Conservation (phyloP, 2,888 invertebrate genomes). For the Sinelater perroti region DNA sequence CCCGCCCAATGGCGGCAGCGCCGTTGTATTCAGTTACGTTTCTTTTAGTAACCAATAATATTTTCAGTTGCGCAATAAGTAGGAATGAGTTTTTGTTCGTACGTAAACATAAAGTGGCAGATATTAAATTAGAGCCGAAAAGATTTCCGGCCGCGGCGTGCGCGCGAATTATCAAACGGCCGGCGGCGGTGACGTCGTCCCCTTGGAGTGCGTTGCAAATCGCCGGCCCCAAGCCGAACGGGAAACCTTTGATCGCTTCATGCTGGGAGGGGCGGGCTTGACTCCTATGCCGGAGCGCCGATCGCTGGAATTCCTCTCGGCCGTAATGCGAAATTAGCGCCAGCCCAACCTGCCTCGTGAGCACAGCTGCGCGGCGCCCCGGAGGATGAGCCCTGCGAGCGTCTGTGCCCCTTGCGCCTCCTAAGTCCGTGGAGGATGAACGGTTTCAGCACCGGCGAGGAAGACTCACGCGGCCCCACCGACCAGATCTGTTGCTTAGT, state of each 20-base stretch:
- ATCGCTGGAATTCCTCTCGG: constrained; percentile 31
- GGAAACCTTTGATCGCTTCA: constrained; percentile 46
- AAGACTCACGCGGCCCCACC: constrained; percentile 87
- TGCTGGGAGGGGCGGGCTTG: constrained; percentile 41
- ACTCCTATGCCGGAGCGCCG: constrained; percentile 34
- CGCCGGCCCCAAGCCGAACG: too few relatives aligned
- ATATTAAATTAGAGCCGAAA: too few relatives aligned
- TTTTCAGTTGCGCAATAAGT: constrained; percentile 57
- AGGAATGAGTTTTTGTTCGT: constrained; percentile 42
- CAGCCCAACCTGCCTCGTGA: background rate
- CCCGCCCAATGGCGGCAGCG: constrained; percentile 63
- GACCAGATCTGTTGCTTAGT: constrained; percentile 93
- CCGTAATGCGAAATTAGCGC: constrained; percentile 5
- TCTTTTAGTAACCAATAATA: constrained; percentile 63
- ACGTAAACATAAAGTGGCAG: constrained; percentile 41
- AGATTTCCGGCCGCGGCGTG: too few relatives aligned
- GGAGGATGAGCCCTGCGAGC: constrained; percentile 5
- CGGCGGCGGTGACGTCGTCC: too few relatives aligned
- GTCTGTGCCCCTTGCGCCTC: constrained; percentile 11
- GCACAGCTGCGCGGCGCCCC: background rate
- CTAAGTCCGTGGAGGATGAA: constrained; percentile 66
- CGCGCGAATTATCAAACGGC: too few relatives aligned
- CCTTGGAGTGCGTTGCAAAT: too few relatives aligned
- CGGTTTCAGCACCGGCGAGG: constrained; percentile 91
- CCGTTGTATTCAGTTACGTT: constrained; percentile 63